These are phyloP conservation scores for Lathamus discolor DNA, from an alignment of 2,113 vertebrate genomes.

Conservation along the genomic window DNA sequence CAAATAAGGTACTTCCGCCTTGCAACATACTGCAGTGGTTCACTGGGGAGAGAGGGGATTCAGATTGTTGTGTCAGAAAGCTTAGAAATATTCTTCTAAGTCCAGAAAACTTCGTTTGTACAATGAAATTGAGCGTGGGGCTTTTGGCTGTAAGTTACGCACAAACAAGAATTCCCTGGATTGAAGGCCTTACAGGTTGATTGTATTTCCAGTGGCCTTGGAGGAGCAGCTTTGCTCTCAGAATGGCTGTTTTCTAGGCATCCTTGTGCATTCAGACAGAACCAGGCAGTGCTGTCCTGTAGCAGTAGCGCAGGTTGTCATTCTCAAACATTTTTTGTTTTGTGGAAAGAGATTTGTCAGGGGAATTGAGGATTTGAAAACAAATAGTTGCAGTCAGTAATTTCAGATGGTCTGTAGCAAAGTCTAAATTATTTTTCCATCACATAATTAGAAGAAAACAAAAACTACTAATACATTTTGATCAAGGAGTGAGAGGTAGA, in stretches of 20 bases:
- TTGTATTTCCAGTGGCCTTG: neutral
- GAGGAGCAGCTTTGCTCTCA: neutral
- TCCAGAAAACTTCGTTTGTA: neutral
- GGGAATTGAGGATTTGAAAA: neutral
- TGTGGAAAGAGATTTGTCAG: neutral
- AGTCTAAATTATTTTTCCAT: neutral
- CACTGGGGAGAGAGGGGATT: neutral
- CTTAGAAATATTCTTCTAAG: neutral
- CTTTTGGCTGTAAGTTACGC: neutral
- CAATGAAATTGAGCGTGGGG: neutral
- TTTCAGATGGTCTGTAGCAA: neutral
- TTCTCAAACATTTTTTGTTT: fast-evolving
- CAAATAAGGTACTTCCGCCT: conserved; percentile 10
- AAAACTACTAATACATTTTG: neutral
- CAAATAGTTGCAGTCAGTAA: neutral
- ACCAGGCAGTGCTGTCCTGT: neutral
- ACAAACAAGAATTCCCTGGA: neutral
- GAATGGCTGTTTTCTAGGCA: neutral
- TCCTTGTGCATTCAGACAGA: neutral
- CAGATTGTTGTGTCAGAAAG: neutral
- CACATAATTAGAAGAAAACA: neutral
- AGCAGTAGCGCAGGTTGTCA: neutral
- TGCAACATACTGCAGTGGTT: neutral
- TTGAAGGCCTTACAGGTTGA: neutral
- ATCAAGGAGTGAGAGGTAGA: neutral